Evolutionary conservation across 2,797 vertebrate genomes (phyloP).

Genomic region (Hipposideros larvatus): DNA sequence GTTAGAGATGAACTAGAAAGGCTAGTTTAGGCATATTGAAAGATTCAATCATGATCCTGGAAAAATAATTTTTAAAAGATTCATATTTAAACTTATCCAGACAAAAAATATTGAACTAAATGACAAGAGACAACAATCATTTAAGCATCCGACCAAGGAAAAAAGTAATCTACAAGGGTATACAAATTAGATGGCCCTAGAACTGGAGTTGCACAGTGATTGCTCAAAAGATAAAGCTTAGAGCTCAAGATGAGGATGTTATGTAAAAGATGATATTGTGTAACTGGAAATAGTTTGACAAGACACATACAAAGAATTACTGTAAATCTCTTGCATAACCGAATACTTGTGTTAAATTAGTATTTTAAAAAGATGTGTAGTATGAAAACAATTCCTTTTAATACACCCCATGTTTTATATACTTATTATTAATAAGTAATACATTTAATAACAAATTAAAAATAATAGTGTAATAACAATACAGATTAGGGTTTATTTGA

Average conservation of each 20-base stretch:
- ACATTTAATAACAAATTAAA: neutral
- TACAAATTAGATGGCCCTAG: neutral
- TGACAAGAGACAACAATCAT: neutral
- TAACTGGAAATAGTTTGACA: neutral
- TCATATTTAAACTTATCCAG: neutral
- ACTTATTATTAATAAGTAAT: neutral
- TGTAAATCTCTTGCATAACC: neutral
- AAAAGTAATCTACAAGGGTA: neutral
- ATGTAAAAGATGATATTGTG: neutral
- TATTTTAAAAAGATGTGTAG: neutral
- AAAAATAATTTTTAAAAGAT: slow-evolving; percentile 40
- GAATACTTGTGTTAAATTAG: neutral
- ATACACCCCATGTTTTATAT: neutral
- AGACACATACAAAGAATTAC: neutral
- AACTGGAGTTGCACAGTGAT: neutral
- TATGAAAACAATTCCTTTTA: neutral
- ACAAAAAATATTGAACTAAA: neutral
- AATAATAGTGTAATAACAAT: neutral
- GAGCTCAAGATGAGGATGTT: neutral
- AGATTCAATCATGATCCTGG: neutral
- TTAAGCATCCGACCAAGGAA: neutral
- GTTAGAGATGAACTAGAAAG: neutral
- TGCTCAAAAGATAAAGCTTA: neutral
- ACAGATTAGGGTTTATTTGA: neutral
- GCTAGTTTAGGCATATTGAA: neutral